Conservation (phyloP, 1,140 invertebrate species). For the Dendroctonus valens region DNA sequence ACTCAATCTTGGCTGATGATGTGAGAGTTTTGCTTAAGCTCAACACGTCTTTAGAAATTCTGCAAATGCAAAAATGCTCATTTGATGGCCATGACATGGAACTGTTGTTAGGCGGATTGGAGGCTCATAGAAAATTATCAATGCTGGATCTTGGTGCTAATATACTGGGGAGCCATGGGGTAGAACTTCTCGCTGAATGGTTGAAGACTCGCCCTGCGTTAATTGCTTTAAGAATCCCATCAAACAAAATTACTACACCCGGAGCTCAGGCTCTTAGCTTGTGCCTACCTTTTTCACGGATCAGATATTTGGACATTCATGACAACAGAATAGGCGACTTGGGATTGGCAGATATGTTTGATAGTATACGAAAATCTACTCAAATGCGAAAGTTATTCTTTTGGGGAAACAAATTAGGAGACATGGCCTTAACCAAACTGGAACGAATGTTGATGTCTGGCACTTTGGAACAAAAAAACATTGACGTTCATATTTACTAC, state of each 20-base stretch:
- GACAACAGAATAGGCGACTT: constrained; percentile 19
- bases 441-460: constrained; percentile 55
- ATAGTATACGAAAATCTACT: constrained; percentile 56
- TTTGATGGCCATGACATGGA: constrained; percentile 58
- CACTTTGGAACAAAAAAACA: constrained; percentile 53
- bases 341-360: constrained; percentile 50
- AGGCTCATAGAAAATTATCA: constrained; percentile 52
- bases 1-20: constrained; percentile 42
- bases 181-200: constrained; percentile 54
- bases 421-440: constrained; percentile 46
- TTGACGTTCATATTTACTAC: constrained; percentile 57
- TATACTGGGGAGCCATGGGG: constrained; percentile 57
- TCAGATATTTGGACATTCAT: constrained; percentile 55
- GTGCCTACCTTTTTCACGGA: constrained; percentile 55
- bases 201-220: constrained; percentile 53
- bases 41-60: constrained; percentile 54
- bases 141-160: constrained; percentile 59
- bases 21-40: constrained; percentile 46
- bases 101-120: constrained; percentile 53
- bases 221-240: constrained; percentile 53
- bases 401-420: constrained; percentile 53
- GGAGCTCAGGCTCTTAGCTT: constrained; percentile 55
- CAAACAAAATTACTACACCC: constrained; percentile 56
- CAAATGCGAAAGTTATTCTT: constrained; percentile 54
- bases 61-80: constrained; percentile 60